Evolutionary conservation across 2,888 invertebrate genomes (phyloP), one percentile per base, ranked within the genome.

Genomic region (Automeris io): DNA sequence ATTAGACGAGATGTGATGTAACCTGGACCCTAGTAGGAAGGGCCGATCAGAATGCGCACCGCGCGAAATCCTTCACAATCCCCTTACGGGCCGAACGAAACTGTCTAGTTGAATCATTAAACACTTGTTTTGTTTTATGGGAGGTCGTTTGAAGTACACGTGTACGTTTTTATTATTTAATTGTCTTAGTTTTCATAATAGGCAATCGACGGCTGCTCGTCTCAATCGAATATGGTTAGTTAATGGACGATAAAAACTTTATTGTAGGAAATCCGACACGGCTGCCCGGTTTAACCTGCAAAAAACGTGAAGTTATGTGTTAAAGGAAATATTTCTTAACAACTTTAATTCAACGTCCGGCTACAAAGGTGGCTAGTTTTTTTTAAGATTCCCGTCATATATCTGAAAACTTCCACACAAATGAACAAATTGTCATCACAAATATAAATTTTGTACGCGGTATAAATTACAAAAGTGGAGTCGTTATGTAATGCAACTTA

Each of bases 1-100:
- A 72, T 63, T 64, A 47, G 70, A 62, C 60, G 59, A 69, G 61
- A 71, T 79, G 70, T 83, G 80, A 82, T 78, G 82, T 81, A 81
- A 83, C 72, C 61, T 66, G 56, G 57, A 50, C 76, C 77, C 60
- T 71, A 75, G 52, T 53, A 46, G 69, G 71, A 60, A 56, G 54
- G 53, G 46, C 47, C 49, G 47, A 74, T 75, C 70, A 69, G 57
- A 71, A 78, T 75, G 69, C 73, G 56, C 35, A 46, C 43, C 54
- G 55, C 50, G 48, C 48, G 42, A 55, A 61, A 71, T 77, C 81
- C 81, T 81, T 81, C 75, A 65, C 54, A 49, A 43, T 40, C 53
- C 60, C 60, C 67, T 67, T 70, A 72, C 69, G 61, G 65, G 67
- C 62, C 60, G 50, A 47, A 58, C 50, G 49, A 66, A 69, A 68